Conservation (phyloP, 2,888 invertebrate genomes). For the Agrochola lota region DNA sequence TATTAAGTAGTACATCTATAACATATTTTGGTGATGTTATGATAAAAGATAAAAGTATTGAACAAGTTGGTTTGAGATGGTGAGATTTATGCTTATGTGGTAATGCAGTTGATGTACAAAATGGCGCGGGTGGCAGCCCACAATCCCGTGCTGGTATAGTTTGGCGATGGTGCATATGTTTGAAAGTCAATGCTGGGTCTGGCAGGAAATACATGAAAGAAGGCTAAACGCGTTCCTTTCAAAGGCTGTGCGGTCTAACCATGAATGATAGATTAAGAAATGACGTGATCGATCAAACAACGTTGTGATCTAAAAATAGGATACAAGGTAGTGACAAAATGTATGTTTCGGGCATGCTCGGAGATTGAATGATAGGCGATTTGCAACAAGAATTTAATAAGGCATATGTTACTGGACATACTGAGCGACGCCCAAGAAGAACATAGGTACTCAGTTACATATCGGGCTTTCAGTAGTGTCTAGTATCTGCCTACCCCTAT, state of each 20-base stretch:
- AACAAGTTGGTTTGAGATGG: not conserved
- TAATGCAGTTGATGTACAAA: not conserved
- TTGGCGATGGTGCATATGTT: not conserved
- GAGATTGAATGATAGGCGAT: not conserved
- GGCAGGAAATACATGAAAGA: not conserved
- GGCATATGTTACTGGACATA: not conserved
- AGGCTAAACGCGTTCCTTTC: not conserved
- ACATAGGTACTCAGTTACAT: not conserved
- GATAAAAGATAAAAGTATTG: not conserved
- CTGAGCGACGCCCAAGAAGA: not conserved
- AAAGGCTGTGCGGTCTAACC: not conserved
- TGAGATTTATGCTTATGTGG: not conserved
- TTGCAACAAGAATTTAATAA: not conserved
- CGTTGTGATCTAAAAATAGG: not conserved
- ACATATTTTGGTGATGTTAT: not conserved
- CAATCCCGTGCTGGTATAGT: not conserved
- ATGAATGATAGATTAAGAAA: not conserved
- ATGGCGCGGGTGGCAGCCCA: not conserved
- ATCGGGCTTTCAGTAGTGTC: not conserved
- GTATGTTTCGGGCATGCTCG: not conserved
- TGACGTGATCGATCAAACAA: not conserved
- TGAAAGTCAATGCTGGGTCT: not conserved
- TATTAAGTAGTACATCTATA: no score
- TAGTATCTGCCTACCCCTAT: not conserved
- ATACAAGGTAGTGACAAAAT: not conserved